These are phyloP conservation scores for Pseudoips prasinana DNA, from an alignment of 2,888 invertebrate species.

Conservation along the genomic window DNA sequence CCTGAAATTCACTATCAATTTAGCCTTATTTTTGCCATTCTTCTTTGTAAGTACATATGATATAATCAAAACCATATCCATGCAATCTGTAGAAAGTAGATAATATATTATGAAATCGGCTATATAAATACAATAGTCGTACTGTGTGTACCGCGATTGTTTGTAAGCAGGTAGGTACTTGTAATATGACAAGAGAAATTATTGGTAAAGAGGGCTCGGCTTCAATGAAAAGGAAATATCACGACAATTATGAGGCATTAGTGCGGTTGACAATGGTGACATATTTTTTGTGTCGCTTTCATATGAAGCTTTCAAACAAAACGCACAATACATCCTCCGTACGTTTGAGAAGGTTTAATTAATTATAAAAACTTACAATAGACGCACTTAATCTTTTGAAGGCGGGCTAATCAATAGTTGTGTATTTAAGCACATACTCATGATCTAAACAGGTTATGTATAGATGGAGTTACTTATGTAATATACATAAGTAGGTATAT, in stretches of 20 bases:
- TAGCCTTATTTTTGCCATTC: too few species aligned
- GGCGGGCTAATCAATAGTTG: slow-evolving; percentile 29
- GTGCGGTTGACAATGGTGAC: slow-evolving; percentile 63
- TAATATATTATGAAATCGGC: slow-evolving; percentile 18
- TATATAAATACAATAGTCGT: slow-evolving; percentile 31
- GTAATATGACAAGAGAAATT: slow-evolving; percentile 66
- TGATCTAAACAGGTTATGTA: slow-evolving; percentile 4
- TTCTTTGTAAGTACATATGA: too few species aligned
- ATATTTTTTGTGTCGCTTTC: slow-evolving; percentile 60
- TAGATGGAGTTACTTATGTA: too few species aligned
- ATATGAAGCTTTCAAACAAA: slow-evolving; percentile 56
- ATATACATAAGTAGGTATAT: too few species aligned
- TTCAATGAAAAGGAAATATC: slow-evolving; percentile 73
- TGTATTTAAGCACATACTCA: slow-evolving; percentile 9
- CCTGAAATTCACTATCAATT: too few species aligned
- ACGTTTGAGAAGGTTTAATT: slow-evolving; percentile 53
- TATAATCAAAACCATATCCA: too few species aligned
- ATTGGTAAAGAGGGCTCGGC: slow-evolving; percentile 52
- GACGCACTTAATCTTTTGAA: slow-evolving; percentile 28
- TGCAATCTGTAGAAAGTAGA: slow-evolving; percentile 19
- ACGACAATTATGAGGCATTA: slow-evolving; percentile 71
- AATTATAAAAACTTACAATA: slow-evolving; percentile 40
- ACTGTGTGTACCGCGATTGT: slow-evolving; percentile 39
- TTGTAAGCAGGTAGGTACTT: slow-evolving; percentile 46
- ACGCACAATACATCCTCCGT: slow-evolving; percentile 41